Conservation (phyloP, 2,888 invertebrate genomes). For the Euproctis similis region DNA sequence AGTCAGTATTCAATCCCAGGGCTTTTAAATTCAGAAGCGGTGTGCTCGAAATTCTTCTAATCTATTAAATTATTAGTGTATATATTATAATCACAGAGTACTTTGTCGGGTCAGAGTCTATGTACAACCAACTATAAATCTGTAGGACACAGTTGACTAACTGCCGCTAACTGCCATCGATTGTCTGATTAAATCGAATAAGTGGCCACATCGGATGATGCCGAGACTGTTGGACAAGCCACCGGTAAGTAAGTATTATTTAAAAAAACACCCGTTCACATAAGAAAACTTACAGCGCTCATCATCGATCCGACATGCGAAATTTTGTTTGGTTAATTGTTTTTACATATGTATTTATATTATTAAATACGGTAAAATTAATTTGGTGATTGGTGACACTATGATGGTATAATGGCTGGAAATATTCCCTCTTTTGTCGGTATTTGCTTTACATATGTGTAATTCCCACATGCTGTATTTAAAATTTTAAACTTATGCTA, state of each 20-base stretch:
- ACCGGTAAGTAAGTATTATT: constrained; percentile 26
- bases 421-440: constrained; percentile 7
- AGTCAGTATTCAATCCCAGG: no score
- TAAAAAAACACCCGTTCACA: constrained; percentile 14
- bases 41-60: no score
- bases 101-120: no score
- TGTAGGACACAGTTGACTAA: constrained; percentile 10
- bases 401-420: constrained; percentile 11
- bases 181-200: constrained; percentile 67
- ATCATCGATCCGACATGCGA: constrained; percentile 20
- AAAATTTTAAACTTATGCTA: no score
- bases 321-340: constrained; percentile 15
- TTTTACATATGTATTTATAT: no score
- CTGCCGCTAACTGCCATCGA: constrained; percentile 27
- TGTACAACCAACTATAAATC: constrained; percentile 16
- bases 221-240: constrained; percentile 35
- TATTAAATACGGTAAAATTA: constrained; percentile 8
- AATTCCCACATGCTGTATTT: no score
- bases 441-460: neutral
- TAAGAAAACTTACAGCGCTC: constrained; percentile 13
- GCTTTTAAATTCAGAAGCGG: no score
- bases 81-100: no score
- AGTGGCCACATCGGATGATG: constrained; percentile 43
- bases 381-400: constrained; percentile 15
- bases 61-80: no score